Evolutionary conservation across 2,888 invertebrate species (phyloP).

Genomic region (Drosophila ochracea): DNA sequence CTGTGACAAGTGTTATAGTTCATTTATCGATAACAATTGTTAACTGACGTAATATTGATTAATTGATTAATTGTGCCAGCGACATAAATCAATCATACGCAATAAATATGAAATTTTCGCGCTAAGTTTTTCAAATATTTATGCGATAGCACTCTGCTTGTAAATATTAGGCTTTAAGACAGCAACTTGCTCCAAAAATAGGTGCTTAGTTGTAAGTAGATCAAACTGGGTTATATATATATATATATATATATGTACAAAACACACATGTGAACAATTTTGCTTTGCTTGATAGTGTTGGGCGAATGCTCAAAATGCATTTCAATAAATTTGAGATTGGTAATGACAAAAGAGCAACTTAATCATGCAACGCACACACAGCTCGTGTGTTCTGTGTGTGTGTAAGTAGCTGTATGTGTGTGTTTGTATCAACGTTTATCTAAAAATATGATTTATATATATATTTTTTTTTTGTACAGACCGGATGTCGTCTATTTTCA

Average conservation of each 20-base stretch:
- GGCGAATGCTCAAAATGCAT: conserved; percentile 22
- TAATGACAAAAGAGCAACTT: conserved; percentile 55
- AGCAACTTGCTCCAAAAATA: not conserved
- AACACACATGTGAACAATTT: not conserved
- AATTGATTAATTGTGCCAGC: not conserved
- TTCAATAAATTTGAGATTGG: conserved; percentile 38
- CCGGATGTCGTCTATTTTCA: conserved; percentile 84
- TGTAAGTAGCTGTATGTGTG: not conserved
- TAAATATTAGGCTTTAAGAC: not conserved
- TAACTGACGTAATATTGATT: not conserved
- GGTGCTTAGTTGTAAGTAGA: not conserved
- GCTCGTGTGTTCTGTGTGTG: not conserved
- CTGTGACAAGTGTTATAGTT: conserved; percentile 5
- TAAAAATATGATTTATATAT: conserved; percentile 80
- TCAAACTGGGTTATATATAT: conserved; percentile 1
- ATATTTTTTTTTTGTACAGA: conserved; percentile 67
- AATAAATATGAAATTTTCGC: not conserved
- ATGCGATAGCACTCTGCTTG: not conserved
- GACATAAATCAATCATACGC: not conserved
- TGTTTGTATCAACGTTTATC: conserved; percentile 67
- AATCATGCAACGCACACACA: conserved; percentile 43
- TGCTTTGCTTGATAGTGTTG: not conserved
- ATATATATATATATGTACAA: not conserved
- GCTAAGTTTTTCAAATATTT: not conserved
- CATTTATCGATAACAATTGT: conserved; percentile 16